A percentile compares a stretch with the other conserved stretches of the same genome.
Evolutionary conservation across 2,888 invertebrate genomes (phyloP).

Genomic region (Nudaria mundana): DNA sequence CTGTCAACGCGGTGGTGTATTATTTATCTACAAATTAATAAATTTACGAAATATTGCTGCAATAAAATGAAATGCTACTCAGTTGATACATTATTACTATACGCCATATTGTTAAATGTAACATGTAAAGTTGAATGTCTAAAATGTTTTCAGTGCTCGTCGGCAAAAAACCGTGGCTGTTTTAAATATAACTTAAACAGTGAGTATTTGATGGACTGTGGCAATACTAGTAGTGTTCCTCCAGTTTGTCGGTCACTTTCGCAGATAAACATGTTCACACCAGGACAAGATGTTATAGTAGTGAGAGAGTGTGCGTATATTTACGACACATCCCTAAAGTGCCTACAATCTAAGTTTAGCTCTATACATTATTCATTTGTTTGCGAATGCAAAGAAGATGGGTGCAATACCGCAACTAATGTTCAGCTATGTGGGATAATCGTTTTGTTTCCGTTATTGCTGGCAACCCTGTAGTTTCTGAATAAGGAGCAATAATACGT

Average conservation of each 20-base stretch:
- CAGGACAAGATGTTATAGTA: constrained; percentile 46
- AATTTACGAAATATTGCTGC: constrained; percentile 8
- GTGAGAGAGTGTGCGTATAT: constrained; percentile 64
- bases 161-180: constrained; percentile 45
- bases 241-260: constrained; percentile 57
- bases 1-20: constrained; percentile 8
- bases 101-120: constrained; percentile 28
- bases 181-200: constrained; percentile 47
- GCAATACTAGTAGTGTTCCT: constrained; percentile 16
- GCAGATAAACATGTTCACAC: constrained; percentile 59
- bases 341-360: constrained; percentile 54
- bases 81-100: constrained; percentile 11
- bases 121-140: constrained; percentile 37
- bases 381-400: constrained; percentile 62
- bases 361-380: constrained; percentile 57
- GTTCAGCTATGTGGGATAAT: constrained; percentile 10
- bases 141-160: constrained; percentile 67
- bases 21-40: constrained; percentile 7
- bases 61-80: constrained; percentile 37
- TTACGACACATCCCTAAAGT: constrained; percentile 45
- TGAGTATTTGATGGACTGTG: constrained; percentile 48
- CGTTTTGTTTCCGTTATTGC: constrained; percentile 9
- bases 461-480: constrained; percentile 13
- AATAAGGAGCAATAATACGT: constrained; percentile 15
- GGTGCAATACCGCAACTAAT: constrained; percentile 49